phyloP scores from a whole-genome alignment of 2,888 invertebrate genomes.

The Acheta domesticus region DNA sequence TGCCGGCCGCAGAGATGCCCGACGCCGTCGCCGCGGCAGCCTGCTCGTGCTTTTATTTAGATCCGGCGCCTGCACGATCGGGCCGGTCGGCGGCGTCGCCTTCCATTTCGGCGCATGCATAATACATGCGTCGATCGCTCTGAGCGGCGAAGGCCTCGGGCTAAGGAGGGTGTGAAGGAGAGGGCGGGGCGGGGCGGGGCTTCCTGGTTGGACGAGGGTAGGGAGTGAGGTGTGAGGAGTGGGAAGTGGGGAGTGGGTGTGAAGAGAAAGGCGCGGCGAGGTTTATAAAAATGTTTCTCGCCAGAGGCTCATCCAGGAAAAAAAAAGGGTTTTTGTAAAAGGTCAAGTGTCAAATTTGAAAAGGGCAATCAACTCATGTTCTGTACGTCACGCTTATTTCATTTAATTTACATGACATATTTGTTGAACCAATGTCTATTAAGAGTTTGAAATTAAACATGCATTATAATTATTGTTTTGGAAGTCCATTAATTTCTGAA shows the following conservation, averaged over 20 bases:
- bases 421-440: too few relatives aligned
- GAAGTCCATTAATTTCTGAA: too few relatives aligned
- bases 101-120: constrained; percentile 18
- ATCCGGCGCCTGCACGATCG: constrained; percentile 6
- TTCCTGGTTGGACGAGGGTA: background rate
- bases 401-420: too few relatives aligned
- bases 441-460: too few relatives aligned
- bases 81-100: background rate
- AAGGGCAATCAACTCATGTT: too few relatives aligned
- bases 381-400: too few relatives aligned
- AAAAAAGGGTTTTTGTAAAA: too few relatives aligned
- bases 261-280: too few relatives aligned
- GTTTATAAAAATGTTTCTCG: too few relatives aligned
- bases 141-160: background rate
- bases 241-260: background rate
- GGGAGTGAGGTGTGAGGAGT: background rate
- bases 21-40: background rate
- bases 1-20: background rate
- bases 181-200: background rate
- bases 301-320: too few relatives aligned
- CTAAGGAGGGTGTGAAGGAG: background rate
- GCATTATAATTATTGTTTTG: too few relatives aligned
- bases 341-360: too few relatives aligned
- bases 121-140: constrained; percentile 9
- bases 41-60: constrained; percentile 7